Percentiles rank a stretch among this genome's conserved stretches.
Evolutionary conservation across 2,113 vertebrate species (phyloP).

Genomic region (Ibidorhyncha struthersii): DNA sequence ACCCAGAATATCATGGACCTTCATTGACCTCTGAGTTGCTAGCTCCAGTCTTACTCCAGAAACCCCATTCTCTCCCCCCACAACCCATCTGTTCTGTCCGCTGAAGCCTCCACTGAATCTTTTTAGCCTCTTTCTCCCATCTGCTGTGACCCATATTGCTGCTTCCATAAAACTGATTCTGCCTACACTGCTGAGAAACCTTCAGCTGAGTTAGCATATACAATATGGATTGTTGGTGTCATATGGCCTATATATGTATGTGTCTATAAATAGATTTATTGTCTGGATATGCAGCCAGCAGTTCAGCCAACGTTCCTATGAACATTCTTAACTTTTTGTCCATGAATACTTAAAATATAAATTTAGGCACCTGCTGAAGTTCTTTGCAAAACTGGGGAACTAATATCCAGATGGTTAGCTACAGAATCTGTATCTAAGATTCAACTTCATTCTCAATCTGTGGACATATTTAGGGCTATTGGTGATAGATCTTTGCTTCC

Average conservation of each 20-base stretch:
- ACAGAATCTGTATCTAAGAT: slow-evolving; percentile 2
- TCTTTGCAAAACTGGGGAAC: neutral
- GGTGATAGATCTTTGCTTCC: slow-evolving; percentile 10
- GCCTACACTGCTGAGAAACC: slow-evolving; percentile 55
- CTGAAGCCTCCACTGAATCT: slow-evolving; percentile 59
- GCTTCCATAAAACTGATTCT: slow-evolving; percentile 57
- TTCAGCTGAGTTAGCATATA: slow-evolving; percentile 64
- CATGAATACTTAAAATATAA: neutral
- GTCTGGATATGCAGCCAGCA: slow-evolving; percentile 16
- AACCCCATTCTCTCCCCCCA: slow-evolving; percentile 49
- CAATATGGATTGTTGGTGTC: slow-evolving; percentile 63
- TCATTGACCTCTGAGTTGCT: slow-evolving; percentile 10
- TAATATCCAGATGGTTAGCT: slow-evolving; percentile 38
- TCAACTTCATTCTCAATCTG: slow-evolving; percentile 17
- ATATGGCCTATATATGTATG: slow-evolving; percentile 50
- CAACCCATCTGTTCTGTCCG: slow-evolving; percentile 62
- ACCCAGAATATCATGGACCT: slow-evolving; percentile 36
- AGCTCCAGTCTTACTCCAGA: slow-evolving; percentile 45
- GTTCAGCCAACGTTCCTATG: neutral
- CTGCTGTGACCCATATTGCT: slow-evolving; percentile 71
- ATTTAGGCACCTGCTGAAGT: slow-evolving; percentile 8
- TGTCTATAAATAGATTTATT: slow-evolving; percentile 61
- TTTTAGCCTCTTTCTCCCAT: slow-evolving; percentile 67
- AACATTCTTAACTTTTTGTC: slow-evolving; percentile 8
- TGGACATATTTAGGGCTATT: slow-evolving; percentile 39